Base-by-base conservation (phyloP, 2,113 vertebrate species). In the Nasalis larvatus region DNA sequence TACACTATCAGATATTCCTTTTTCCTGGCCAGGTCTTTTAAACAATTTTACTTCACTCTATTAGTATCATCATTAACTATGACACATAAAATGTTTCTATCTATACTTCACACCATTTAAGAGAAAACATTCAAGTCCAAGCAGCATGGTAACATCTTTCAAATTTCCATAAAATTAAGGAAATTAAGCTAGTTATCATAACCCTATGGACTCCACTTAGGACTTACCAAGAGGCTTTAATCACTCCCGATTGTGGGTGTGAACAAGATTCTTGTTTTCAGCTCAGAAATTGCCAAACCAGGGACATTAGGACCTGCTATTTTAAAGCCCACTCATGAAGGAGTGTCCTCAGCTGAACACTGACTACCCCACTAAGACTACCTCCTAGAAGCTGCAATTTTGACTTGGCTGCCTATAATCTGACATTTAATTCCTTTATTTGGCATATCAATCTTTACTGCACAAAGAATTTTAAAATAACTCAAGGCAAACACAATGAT, bases 61-160 rank as follows among this genome's bases (percentile, higher is more conserved):
- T 78, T 40, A 40, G 35, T 77, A 86, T 49, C 82, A 63, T 47
- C 60, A 77, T 71, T 49, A 86, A 91, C 42, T 58, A 86, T 5
- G 32, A 71, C 32, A 82, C 49, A 81, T 73, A 25, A 86, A 89
- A 76, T 77, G 35, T 49, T 82, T 78, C 60, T 27, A 42, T 42
- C 76, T 89, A 25, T 25, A 54, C 14, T 74, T 74, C 13, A 88
- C 1, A 76, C 40, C 11, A 81, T 54, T 80, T 81, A 89, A 85
- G 42, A 95, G 66, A 86, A 97, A 89, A 91, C 89, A 91, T 49
- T n/a, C 30, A 60, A 82, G 25, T 71, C 73, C n/a, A 95, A 95
- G 84, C 11, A 71, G 56, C 52, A 56, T 17, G 14, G 63, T n/a
- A 37, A 32, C 76, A 66, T 82, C 58, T 92, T 94, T 30, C 32